These are phyloP conservation scores for Glomeris marginata DNA, from an alignment of 2,888 invertebrate species.

Conservation along the genomic window DNA sequence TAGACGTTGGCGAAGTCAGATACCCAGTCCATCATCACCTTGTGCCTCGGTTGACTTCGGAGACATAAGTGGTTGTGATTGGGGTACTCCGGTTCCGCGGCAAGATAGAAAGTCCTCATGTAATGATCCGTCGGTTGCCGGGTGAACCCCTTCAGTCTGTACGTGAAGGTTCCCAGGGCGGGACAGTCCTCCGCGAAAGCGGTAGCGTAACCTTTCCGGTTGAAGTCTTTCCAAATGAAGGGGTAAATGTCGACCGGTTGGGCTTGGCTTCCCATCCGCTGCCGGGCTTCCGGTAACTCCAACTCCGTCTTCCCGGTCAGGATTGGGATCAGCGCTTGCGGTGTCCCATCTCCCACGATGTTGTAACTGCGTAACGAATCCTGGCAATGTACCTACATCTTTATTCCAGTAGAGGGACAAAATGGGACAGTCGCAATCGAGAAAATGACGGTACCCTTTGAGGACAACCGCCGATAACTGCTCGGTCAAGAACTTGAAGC, in stretches of 20 bases:
- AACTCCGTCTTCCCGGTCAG: conserved; percentile 61
- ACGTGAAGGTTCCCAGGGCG: conserved; percentile 71
- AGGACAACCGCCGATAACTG: conserved; percentile 46
- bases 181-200: conserved; percentile 79
- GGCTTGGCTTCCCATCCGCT: conserved; percentile 44
- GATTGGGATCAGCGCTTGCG: conserved; percentile 61
- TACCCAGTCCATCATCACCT: conserved; percentile 40
- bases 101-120: conserved; percentile 61
- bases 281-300: conserved; percentile 74
- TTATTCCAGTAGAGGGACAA: no score
- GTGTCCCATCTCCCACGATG: conserved; percentile 30
- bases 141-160: conserved; percentile 71
- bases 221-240: conserved; percentile 63
- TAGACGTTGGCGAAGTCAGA: conserved; percentile 44
- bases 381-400: no score
- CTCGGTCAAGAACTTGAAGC: conserved; percentile 49
- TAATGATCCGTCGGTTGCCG: conserved; percentile 79
- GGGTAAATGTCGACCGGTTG: conserved; percentile 59
- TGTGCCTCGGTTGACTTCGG: conserved; percentile 54
- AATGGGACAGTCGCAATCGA: no score
- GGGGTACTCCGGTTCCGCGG: conserved; percentile 41
- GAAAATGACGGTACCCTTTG: conserved; percentile 51
- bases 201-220: conserved; percentile 36
- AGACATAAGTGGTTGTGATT: conserved; percentile 47
- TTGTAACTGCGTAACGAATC: conserved; percentile 22